These are phyloP conservation scores for Lophotriccus pileatus DNA, from an alignment of 2,797 vertebrate genomes.

Conservation along the genomic window DNA sequence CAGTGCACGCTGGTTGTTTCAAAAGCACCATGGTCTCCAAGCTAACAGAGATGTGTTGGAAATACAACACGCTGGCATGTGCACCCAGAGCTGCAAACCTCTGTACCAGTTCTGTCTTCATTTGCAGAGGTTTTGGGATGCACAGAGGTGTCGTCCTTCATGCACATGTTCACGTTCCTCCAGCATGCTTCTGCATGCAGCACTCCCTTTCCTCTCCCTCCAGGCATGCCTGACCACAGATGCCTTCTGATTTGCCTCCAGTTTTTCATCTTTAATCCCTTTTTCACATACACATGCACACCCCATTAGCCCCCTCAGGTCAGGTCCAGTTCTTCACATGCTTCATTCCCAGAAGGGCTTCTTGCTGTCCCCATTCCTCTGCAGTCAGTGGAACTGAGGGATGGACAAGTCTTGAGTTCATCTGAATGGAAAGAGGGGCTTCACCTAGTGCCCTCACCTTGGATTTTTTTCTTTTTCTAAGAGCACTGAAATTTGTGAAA, in stretches of 20 bases:
- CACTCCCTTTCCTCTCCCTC: background rate
- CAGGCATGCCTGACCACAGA: background rate
- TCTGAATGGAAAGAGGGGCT: background rate
- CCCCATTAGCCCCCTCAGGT: background rate
- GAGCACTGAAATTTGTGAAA: background rate
- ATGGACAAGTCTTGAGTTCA: background rate
- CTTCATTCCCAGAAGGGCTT: background rate
- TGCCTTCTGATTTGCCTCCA: background rate
- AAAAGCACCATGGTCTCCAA: background rate
- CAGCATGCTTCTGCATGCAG: background rate
- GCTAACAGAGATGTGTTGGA: background rate
- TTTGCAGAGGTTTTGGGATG: background rate
- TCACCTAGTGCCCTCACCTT: background rate
- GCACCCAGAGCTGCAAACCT: background rate
- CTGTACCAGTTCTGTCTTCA: background rate
- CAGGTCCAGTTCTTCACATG: background rate
- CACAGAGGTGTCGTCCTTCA: background rate
- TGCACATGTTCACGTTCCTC: accelerated
- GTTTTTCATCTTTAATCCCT: background rate
- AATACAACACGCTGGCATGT: accelerated
- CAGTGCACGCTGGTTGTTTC: accelerated
- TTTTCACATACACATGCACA: background rate
- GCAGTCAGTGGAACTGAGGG: background rate
- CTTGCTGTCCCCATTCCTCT: background rate
- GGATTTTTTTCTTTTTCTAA: background rate